Base-by-base conservation (phyloP, 2,797 vertebrate species). In the Gambelia wislizenii region DNA sequence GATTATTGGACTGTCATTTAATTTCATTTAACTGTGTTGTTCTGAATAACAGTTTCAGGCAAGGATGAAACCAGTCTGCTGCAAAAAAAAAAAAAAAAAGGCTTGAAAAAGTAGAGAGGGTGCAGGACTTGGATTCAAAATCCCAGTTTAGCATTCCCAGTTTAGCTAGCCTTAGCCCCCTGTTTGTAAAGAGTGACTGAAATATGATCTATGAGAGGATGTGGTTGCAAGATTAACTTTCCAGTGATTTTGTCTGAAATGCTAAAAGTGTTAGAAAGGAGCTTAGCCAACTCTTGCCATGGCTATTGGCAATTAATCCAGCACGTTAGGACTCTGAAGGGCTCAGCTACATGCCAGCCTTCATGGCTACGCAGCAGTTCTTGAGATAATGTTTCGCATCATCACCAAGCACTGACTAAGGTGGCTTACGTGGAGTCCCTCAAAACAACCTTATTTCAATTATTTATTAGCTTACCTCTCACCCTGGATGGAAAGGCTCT, bases 271-370 rank as follows among this genome's bases (percentile, higher is more conserved):
- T 49, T 20, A 13, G 2, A 22, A 6, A 16, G 39, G 20, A 25
- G 42, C 27, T 59, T 9, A 59, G 30, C 20, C 39, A 75, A 47
- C 36, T 9, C n/a, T n/a, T n/a, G n/a, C n/a, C n/a, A 39, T 16
- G 10, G 49, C 0, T 61, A 16, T 2, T 67, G n/a, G 67, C 27
- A 33, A 88, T 70, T 36, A 3, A 9, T 25, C n/a, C n/a, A 39
- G 64, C 9, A 7, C 44, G 76, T 76, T 6, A 0, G 8, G 81
- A 74, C 0, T 0, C 0, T 0, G 42, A 39, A 9, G 36, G 36
- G 36, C 27, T 67, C 25, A 72, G 88, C 20, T 27, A 49, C 75
- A 69, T 18, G 3, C 36, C 16, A 64, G 90, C 5, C 70, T 67
- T 74, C 70, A 77, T 27, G 27, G 80, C 27, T 39, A 91, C 89